These are phyloP conservation scores for Ctenopoma kingsleyae DNA, from an alignment of 2,797 vertebrate species.

Conservation along the genomic window DNA sequence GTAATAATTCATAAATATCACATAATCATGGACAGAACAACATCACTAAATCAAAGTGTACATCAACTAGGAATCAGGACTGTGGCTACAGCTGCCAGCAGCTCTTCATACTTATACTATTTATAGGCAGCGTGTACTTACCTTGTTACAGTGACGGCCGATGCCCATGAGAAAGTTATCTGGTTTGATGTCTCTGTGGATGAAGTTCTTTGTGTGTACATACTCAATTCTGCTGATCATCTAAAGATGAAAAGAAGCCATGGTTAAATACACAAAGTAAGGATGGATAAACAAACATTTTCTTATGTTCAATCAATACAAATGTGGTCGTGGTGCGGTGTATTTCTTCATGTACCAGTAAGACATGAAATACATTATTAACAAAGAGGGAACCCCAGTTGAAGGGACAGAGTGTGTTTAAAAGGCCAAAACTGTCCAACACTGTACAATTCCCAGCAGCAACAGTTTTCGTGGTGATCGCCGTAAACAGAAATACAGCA, in stretches of 20 bases:
- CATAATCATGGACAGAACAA: not conserved
- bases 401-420: too few species aligned
- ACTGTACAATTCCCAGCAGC: too few species aligned
- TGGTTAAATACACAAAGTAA: not conserved
- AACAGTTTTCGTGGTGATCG: too few species aligned
- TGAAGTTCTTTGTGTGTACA: slow-evolving; percentile 99
- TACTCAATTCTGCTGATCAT: slow-evolving; percentile 99
- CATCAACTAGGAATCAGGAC: not conserved
- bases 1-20: not conserved
- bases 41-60: not conserved
- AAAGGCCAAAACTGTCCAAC: too few species aligned
- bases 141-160: slow-evolving; percentile 99
- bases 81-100: not conserved
- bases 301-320: too few species aligned
- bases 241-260: slow-evolving; percentile 70
- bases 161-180: slow-evolving; percentile 99
- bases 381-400: too few species aligned
- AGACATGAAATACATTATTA: too few species aligned
- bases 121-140: slow-evolving; percentile 74
- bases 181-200: slow-evolving; percentile 99
- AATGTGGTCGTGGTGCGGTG: too few species aligned
- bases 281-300: not conserved
- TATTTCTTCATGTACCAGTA: too few species aligned
- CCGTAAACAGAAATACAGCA: too few species aligned
- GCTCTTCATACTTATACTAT: slow-evolving; percentile 13